Percentiles rank a stretch among this genome's conserved stretches.
phyloP scores from a whole-genome alignment of 2,888 invertebrate genomes.

The Lycaena phlaeas region DNA sequence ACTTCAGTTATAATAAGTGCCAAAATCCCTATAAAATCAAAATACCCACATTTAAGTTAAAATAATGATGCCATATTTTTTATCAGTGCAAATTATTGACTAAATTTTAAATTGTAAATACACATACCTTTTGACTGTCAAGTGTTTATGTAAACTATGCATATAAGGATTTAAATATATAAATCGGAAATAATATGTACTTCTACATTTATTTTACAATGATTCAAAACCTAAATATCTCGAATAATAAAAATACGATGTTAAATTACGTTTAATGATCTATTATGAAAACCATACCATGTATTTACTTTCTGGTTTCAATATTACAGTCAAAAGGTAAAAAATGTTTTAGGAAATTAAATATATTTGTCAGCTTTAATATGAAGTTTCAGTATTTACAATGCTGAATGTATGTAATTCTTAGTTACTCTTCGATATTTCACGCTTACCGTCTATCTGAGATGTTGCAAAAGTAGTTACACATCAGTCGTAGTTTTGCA shows the following conservation, averaged over 20 bases:
- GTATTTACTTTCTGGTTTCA: too few relatives aligned
- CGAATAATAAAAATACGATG: too few relatives aligned
- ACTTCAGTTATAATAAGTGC: too few relatives aligned
- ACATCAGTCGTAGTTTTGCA: too few relatives aligned
- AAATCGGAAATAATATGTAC: too few relatives aligned
- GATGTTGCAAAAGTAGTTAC: not conserved
- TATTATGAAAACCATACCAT: too few relatives aligned
- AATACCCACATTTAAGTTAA: too few relatives aligned
- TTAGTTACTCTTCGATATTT: not conserved
- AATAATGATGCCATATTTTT: slow-evolving; percentile 4
- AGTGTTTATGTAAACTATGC: too few relatives aligned
- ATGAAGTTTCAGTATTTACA: not conserved
- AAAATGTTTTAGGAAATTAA: not conserved
- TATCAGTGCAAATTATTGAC: not conserved
- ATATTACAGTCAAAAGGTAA: not conserved
- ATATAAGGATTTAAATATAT: too few relatives aligned
- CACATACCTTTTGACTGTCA: not conserved
- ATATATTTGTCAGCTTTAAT: not conserved
- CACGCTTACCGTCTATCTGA: not conserved
- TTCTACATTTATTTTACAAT: too few relatives aligned
- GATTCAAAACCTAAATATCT: too few relatives aligned
- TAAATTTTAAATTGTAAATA: not conserved
- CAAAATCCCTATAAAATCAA: slow-evolving; percentile 4
- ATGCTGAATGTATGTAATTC: not conserved
- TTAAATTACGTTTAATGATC: too few relatives aligned